Percentiles rank a stretch among this genome's conserved stretches.
phyloP scores from a whole-genome alignment of 2,888 invertebrate species.

The Hyles lineata region DNA sequence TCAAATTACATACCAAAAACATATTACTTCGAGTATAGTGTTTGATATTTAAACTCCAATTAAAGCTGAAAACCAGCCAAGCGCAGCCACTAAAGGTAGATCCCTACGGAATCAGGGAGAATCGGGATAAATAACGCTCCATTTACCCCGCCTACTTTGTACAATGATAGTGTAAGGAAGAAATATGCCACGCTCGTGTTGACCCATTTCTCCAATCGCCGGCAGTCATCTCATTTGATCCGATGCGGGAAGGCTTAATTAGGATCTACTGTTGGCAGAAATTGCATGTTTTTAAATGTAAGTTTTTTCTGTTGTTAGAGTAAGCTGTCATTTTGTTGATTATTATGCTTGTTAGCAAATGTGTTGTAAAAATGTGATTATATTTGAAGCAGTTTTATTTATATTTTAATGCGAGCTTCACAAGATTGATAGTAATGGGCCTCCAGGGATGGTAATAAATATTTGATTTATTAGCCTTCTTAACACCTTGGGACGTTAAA shows the following conservation, averaged over 20 bases:
- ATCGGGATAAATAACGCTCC: constrained; percentile 7
- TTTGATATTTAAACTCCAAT: not conserved
- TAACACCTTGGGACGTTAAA: too few species aligned
- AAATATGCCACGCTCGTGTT: not conserved
- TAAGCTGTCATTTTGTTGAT: not conserved
- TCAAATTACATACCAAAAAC: too few species aligned
- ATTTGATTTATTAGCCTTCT: too few species aligned
- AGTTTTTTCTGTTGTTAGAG: not conserved
- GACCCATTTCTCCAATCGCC: constrained; percentile 3
- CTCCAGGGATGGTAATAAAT: too few species aligned
- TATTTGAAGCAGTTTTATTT: too few species aligned
- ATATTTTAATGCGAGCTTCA: too few species aligned
- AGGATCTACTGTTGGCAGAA: not conserved
- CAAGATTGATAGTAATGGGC: too few species aligned
- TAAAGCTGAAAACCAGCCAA: not conserved
- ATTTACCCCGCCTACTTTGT: constrained; percentile 9
- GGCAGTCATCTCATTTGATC: not conserved
- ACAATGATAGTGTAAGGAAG: constrained; percentile 11
- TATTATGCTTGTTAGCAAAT: not conserved
- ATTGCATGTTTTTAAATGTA: not conserved
- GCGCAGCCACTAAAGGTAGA: not conserved
- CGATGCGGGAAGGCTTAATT: not conserved
- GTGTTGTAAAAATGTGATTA: too few species aligned
- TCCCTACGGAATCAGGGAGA: constrained; percentile 6
- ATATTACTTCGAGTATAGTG: too few species aligned